Conservation (phyloP, 2,113 vertebrate species). For the Corythornis cristatus region DNA sequence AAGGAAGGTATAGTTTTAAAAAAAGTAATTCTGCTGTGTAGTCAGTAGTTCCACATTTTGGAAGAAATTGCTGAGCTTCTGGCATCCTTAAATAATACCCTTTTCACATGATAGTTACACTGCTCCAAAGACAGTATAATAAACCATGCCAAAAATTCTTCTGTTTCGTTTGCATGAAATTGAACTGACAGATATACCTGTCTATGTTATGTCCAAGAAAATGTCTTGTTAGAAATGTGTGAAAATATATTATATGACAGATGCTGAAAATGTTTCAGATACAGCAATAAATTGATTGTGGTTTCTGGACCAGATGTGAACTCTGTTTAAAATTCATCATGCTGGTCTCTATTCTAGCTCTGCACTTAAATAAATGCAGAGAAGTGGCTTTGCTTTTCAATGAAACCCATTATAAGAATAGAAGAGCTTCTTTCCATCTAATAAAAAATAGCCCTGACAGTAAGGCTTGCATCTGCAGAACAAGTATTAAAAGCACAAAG, state of each 20-base stretch:
- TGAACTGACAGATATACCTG: constrained; percentile 80
- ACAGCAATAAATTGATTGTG: constrained; percentile 76
- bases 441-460: constrained; percentile 49
- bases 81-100: constrained; percentile 71
- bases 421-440: constrained; percentile 35
- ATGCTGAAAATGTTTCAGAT: constrained; percentile 77
- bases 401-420: constrained; percentile 53
- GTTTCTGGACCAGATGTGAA: constrained; percentile 78
- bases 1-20: constrained; percentile 38
- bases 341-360: constrained; percentile 61
- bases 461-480: constrained; percentile 1
- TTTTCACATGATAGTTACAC: constrained; percentile 71
- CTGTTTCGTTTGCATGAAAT: constrained; percentile 76
- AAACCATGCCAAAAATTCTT: constrained; percentile 73
- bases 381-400: constrained; percentile 63
- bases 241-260: constrained; percentile 80
- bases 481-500: constrained; percentile 36
- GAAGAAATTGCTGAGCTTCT: constrained; percentile 66
- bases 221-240: constrained; percentile 77
- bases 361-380: constrained; percentile 64
- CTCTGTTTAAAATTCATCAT: constrained; percentile 74
- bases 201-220: constrained; percentile 78
- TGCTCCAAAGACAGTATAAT: constrained; percentile 69
- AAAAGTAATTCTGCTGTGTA: constrained; percentile 41
- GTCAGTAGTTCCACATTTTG: constrained; percentile 68